A percentile compares a stretch with the other conserved stretches of the same genome.
These are phyloP conservation scores for Circaetus gallicus DNA, from an alignment of 2,113 vertebrate genomes.

Conservation along the genomic window DNA sequence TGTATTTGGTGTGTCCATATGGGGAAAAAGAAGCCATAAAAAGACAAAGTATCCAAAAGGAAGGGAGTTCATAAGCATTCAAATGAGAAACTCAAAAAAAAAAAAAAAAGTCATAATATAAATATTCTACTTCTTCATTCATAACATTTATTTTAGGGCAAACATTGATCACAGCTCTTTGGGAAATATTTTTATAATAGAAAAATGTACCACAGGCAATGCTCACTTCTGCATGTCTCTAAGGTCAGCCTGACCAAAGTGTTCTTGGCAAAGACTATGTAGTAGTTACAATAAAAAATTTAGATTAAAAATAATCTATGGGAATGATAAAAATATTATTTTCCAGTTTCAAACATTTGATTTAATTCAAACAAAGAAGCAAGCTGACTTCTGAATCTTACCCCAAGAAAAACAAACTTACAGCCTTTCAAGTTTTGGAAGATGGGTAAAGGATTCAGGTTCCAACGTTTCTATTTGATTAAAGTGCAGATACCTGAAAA, in stretches of 20 bases:
- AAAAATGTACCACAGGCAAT: background rate
- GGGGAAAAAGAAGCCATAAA: background rate
- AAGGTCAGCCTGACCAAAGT: background rate
- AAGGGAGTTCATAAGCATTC: background rate
- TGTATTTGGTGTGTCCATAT: background rate
- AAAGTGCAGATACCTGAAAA: constrained; percentile 94
- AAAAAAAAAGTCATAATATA: background rate
- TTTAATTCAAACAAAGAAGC: background rate
- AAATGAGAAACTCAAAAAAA: background rate
- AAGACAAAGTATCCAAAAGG: background rate
- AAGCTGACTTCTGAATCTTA: constrained; percentile 9
- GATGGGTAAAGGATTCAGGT: constrained; percentile 89
- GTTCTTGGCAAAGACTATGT: background rate
- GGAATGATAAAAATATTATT: background rate
- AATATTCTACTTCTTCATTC: background rate
- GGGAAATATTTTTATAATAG: background rate
- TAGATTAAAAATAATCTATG: background rate
- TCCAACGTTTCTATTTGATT: constrained; percentile 97
- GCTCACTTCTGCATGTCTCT: background rate
- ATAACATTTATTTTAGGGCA: background rate
- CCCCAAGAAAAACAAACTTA: constrained; percentile 76
- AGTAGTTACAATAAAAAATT: background rate
- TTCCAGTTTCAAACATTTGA: background rate
- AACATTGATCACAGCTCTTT: background rate
- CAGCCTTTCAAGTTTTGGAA: constrained; percentile 96